Evolutionary conservation across 2,113 vertebrate species (phyloP).

Genomic region (Macrotus californicus): DNA sequence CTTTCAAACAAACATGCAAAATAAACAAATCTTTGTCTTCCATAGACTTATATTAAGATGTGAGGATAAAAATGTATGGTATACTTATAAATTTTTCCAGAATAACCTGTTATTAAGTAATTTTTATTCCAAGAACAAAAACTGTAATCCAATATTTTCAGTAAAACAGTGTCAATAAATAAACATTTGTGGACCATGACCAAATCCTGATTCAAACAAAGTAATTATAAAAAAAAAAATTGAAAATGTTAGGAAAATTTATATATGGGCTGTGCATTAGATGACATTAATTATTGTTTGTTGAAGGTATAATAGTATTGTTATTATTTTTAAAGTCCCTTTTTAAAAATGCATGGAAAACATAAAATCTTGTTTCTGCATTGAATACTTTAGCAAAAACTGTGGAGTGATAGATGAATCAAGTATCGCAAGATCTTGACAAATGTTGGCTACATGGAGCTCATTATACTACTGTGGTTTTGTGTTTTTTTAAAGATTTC

Average conservation of each 20-base stretch:
- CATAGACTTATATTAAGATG: background rate
- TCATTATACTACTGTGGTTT: background rate
- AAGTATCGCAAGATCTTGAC: background rate
- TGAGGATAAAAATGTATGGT: background rate
- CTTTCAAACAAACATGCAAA: background rate
- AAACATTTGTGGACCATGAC: background rate
- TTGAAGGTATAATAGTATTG: background rate
- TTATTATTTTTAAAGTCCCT: background rate
- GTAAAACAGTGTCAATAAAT: background rate
- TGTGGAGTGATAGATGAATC: background rate
- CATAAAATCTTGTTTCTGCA: background rate
- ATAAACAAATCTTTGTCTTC: background rate
- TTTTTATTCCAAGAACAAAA: slow-evolving; percentile 7
- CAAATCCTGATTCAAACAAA: background rate
- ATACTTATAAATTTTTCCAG: background rate
- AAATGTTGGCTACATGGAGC: background rate
- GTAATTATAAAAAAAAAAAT: background rate
- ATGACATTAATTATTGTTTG: background rate
- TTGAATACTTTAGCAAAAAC: background rate
- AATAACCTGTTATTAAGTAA: background rate
- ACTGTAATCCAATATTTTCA: background rate
- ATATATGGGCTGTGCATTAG: background rate
- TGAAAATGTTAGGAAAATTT: background rate
- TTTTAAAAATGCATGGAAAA: background rate
- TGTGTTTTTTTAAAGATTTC: too few species aligned